Base-by-base conservation (phyloP, 2,888 invertebrate species). In the Phrixothrix hirtus region DNA sequence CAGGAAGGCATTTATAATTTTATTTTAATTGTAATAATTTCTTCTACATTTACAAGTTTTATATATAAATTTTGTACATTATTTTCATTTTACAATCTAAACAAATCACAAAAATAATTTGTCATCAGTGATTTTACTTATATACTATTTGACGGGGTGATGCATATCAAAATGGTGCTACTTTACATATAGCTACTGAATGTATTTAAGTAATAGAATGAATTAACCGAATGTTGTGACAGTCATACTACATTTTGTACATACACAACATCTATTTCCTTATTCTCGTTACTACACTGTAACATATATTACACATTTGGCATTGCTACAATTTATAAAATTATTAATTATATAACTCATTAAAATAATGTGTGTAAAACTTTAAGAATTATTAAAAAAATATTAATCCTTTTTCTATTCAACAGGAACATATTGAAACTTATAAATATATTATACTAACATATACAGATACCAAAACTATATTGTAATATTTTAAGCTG, bases 1-100 rank as follows among this genome's bases (percentile, higher is more conserved):
- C 82, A 81, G 82, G 81, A 82, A 83, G 82, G 82, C 82, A 81
- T 80, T 81, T 70, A 71, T 76, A 77, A 77, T 77, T 77, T 74
- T 75, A 71, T 77, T 75, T 72, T 68, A 71, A 70, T 71, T 57
- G 65, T 71, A 76, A 77, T 75, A 74, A 75, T 75, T 73, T 64
- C 64, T 64, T 73, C 74, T 74, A 76, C 73, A 75, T 73, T 73
- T 75, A 75, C 74, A 75, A 70, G 72, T 71, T 67, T 38, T 44
- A n/a, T 53, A 76, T 75, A 76, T 77, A 77, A 77, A 77, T 78
- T 77, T 78, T 78, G 78, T 78, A 78, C 78, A 78, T 76, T 77
- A 74, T 75, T 71, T 60, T 70, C 68, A 69, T 71, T 70, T 73
- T 75, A 75, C 67, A 62, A 65, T 70, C 74, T 75, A 76, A 77